Base-by-base conservation (phyloP, 1,140 invertebrate species). In the Drosophila serrata region DNA sequence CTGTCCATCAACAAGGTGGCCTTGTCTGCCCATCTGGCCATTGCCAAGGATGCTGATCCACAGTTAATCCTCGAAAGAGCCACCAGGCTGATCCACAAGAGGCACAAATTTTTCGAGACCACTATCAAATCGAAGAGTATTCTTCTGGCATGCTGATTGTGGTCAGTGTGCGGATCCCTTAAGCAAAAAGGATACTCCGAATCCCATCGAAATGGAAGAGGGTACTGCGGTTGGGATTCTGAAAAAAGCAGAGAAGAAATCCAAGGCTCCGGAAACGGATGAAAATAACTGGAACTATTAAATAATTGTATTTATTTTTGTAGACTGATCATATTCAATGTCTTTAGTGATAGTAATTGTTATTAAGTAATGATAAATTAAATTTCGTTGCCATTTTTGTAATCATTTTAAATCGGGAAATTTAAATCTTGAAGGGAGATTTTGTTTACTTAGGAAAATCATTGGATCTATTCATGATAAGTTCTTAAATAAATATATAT, bases 81-180 rank as follows among this genome's bases (percentile, higher is more conserved):
- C 0, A 98, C 97, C 0, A 94, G 94, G 60, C 93, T 96, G 70
- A 96, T 99, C 15, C 96, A 98, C 91, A 95, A 96, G 19, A 96
- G 97, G 78, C 99, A 97, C 91, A 96, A 96, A 84, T 98, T 99
- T 86, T 98, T 98, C 88, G 98, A 99, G 93, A 97, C 98, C 93
- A 99, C 99, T 1, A 95, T 99, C 99, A 99, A 94, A 98, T 99
- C 42, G 99, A 99, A 93, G 97, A 98, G 84, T 99, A 98, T 90
- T 95, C 95, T 79, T 95, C 96, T 42, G 95, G 95, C 62, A 99
- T 99, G 98, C 95, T 97, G 81, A 97, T 65, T 99, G 99, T 93
- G 94, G 94, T 43, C 96, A 98, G 81, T 99, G 98, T 92, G 8
- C 24, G 37, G 39, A 22, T 19, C 39, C 48, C 6, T 3, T 19